Base-by-base conservation (phyloP, 37 sponge, comb jelly and placozoan genomes). In the Aplysina aerophoba region DNA sequence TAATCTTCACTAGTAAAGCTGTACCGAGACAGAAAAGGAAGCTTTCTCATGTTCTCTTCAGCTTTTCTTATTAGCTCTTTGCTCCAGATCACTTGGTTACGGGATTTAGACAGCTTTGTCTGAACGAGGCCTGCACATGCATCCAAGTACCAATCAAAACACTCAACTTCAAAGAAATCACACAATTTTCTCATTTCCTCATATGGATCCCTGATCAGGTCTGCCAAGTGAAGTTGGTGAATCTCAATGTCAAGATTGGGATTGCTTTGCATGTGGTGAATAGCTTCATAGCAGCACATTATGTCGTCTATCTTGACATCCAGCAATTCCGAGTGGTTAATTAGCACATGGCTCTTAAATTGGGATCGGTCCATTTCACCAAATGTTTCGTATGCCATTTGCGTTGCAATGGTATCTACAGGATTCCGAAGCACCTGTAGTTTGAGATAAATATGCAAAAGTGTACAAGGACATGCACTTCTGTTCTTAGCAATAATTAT, bases 391-490 rank as follows among this genome's bases (percentile, higher is more conserved):
- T 12, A 8, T 22, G 37, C 31, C 37, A 21, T 37, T 73, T 38
- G n/a, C n/a, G n/a, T n/a, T n/a, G 74, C 74, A 13, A 73, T 73
- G 74, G 31, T 73, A 41, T 73, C 74, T 38, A 34, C 31, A 33
- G 74, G 74, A 73, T 73, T 73, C 20, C 74, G 31, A 20, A 73
- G 17, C 14, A 73, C 30, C 74, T 73, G 74, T n/a, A n/a, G n/a
- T n/a, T n/a, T n/a, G n/a, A n/a, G n/a, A n/a, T n/a, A n/a, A n/a
- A n/a, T n/a, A n/a, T n/a, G n/a, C n/a, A n/a, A n/a, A n/a, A n/a
- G n/a, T n/a, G n/a, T n/a, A n/a, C n/a, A n/a, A n/a, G n/a, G n/a
- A n/a, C n/a, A n/a, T n/a, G n/a, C n/a, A n/a, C n/a, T n/a, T n/a
- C n/a, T n/a, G n/a, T n/a, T n/a, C n/a, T n/a, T n/a, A n/a, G n/a